These are phyloP conservation scores for Lepidiolamprologus cunningtoni DNA, from an alignment of 2,113 vertebrate genomes.

Conservation along the genomic window DNA sequence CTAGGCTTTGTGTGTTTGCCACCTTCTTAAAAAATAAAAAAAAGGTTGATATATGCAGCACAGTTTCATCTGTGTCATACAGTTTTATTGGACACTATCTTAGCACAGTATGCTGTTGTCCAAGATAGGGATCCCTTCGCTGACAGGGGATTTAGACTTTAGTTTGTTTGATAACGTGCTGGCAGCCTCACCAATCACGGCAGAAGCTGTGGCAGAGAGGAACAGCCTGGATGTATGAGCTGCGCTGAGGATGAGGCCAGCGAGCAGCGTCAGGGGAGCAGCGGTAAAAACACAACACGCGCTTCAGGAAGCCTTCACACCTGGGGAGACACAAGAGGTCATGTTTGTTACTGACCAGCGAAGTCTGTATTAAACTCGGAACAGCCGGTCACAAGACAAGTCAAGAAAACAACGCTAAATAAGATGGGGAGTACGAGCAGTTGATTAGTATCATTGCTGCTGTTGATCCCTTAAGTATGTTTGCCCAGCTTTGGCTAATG, in stretches of 20 bases:
- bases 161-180: neutral
- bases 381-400: neutral
- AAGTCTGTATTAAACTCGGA: neutral
- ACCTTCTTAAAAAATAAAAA: neutral
- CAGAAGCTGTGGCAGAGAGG: slow-evolving; percentile 81
- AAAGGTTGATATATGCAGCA: neutral
- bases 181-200: slow-evolving; percentile 71
- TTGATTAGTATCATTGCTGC: neutral
- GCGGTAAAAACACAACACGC: slow-evolving; percentile 69
- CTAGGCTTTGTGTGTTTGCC: neutral
- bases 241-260: slow-evolving; percentile 65
- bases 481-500: neutral
- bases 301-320: slow-evolving; percentile 66
- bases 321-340: slow-evolving; percentile 9
- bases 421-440: neutral
- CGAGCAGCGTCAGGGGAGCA: slow-evolving; percentile 73
- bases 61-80: neutral
- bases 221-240: slow-evolving; percentile 64
- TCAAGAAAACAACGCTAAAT: neutral
- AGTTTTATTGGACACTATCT: neutral
- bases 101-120: neutral
- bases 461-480: neutral
- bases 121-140: neutral
- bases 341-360: neutral
- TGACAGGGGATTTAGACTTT: neutral